Conservation (phyloP, 2,888 invertebrate genomes). For the Himalopsyche anomala region DNA sequence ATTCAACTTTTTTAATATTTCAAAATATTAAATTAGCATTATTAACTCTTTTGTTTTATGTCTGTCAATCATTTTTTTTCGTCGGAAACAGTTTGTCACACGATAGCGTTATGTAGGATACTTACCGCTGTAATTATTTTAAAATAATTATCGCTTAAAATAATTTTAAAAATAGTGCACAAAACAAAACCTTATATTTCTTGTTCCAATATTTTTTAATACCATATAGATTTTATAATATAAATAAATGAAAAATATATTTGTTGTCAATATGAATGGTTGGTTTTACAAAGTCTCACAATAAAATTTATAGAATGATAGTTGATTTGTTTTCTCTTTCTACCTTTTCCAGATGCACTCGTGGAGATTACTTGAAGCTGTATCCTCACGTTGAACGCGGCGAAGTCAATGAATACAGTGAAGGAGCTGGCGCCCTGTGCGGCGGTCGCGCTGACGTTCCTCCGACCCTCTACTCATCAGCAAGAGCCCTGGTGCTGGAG, state of each 20-base stretch:
- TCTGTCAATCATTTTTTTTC: background rate
- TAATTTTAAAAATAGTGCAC: no score
- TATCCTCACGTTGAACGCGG: conserved; percentile 85
- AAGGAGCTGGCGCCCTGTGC: conserved; percentile 85
- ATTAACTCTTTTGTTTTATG: background rate
- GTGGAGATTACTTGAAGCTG: conserved; percentile 86
- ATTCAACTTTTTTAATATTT: conserved; percentile 19
- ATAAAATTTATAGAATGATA: no score
- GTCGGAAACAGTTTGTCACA: no score
- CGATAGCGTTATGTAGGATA: no score
- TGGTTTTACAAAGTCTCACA: no score
- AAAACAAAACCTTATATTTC: no score
- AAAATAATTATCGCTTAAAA: no score
- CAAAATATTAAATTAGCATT: conserved; percentile 11
- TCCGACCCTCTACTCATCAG: conserved; percentile 85
- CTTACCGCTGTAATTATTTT: no score
- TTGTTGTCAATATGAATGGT: no score
- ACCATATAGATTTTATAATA: no score
- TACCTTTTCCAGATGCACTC: conserved; percentile 82
- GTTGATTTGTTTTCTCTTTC: background rate
- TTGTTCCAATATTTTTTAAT: no score
- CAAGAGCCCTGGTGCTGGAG: conserved; percentile 84
- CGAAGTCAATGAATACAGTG: conserved; percentile 85
- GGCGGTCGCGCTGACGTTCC: conserved; percentile 83
- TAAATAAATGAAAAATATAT: no score